These are phyloP conservation scores for Troides aeacus DNA, from an alignment of 2,888 invertebrate genomes.

Conservation along the genomic window DNA sequence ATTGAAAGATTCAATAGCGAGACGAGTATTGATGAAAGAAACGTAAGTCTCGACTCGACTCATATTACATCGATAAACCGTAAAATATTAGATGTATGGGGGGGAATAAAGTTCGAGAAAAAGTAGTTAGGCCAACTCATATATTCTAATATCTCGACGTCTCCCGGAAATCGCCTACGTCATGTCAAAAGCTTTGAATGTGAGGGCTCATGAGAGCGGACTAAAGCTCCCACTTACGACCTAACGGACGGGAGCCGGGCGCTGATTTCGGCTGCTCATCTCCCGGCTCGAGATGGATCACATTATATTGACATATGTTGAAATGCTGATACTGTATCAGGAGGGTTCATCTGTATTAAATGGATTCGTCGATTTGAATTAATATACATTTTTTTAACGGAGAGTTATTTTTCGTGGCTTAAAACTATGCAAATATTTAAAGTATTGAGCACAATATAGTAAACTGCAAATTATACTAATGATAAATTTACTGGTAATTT, in stretches of 20 bases:
- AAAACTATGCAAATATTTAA: no score
- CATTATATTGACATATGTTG: constrained; percentile 13
- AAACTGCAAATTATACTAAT: no score
- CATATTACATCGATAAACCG: constrained; percentile 1
- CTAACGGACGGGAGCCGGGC: constrained; percentile 15
- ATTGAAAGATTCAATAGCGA: no score
- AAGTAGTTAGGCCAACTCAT: constrained; percentile 7
- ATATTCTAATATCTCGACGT: constrained; percentile 17
- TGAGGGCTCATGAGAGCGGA: constrained; percentile 16
- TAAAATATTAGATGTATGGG: background rate
- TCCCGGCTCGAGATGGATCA: constrained; percentile 13
- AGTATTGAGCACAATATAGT: no score
- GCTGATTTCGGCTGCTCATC: constrained; percentile 11
- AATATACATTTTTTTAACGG: background rate
- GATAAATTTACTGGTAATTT: no score
- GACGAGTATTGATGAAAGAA: background rate
- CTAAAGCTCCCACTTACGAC: constrained; percentile 25
- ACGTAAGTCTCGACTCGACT: background rate
- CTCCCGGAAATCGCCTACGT: constrained; percentile 23
- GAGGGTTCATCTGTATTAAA: background rate
- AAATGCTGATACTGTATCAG: constrained; percentile 3
- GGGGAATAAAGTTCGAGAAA: constrained; percentile 1
- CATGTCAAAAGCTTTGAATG: constrained; percentile 23
- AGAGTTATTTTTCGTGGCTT: no score
- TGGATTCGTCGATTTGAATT: background rate